Evolutionary conservation across 2,888 invertebrate species (phyloP).

Genomic region (Cheilosia vernalis): DNA sequence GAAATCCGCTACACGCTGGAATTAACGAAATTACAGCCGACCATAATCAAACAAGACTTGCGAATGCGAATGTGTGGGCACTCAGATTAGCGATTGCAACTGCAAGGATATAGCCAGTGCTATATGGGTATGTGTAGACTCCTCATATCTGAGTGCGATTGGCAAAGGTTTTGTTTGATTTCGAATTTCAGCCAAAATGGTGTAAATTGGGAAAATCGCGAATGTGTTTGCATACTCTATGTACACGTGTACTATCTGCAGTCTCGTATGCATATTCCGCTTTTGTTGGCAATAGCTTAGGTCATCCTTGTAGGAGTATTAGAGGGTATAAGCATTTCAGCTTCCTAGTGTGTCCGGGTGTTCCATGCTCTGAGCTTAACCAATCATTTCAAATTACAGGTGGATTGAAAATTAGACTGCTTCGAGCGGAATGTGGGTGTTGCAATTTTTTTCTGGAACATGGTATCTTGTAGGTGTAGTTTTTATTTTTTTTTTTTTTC

Average conservation of each 20-base stretch:
- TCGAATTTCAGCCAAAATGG: conserved; percentile 4
- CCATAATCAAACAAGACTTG: not conserved
- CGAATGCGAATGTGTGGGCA: conserved; percentile 5
- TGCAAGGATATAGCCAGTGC: conserved; percentile 1
- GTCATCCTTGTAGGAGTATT: not conserved
- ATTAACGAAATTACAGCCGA: not conserved
- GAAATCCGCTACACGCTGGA: not conserved
- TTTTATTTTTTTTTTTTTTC: too few relatives aligned
- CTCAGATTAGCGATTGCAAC: conserved; percentile 1
- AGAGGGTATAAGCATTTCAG: too few relatives aligned
- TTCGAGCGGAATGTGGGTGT: not conserved
- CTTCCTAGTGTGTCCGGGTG: too few relatives aligned
- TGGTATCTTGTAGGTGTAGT: too few relatives aligned
- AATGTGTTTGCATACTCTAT: not conserved
- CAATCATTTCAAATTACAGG: too few relatives aligned
- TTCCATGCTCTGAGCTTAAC: too few relatives aligned
- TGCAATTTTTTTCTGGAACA: not conserved
- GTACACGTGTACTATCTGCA: not conserved
- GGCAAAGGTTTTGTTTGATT: conserved; percentile 32
- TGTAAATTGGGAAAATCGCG: conserved; percentile 25
- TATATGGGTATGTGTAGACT: not conserved
- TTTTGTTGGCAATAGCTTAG: not conserved
- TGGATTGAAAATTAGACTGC: too few relatives aligned
- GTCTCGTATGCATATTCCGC: not conserved
- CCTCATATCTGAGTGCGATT: conserved; percentile 34